A percentile compares a stretch with the other conserved stretches of the same genome.
Conservation (phyloP, 2,888 invertebrate genomes). For the Ashinkailepas kermadecensis region DNA sequence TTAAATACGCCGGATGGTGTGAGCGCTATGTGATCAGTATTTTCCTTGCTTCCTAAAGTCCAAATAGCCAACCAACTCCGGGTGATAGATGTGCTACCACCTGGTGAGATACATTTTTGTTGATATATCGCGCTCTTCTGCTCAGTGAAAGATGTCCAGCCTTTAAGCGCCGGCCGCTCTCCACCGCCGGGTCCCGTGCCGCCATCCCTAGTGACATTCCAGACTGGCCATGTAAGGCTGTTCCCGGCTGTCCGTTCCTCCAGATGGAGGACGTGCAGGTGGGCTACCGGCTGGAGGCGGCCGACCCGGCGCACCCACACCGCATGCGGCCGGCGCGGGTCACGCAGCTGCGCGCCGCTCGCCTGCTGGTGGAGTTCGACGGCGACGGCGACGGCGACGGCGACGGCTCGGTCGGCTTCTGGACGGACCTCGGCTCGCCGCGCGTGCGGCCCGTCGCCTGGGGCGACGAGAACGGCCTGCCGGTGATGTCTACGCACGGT, state of each 20-base stretch:
- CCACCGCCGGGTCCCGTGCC: too few species aligned
- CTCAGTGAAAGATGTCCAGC: too few species aligned
- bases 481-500: constrained; percentile 76
- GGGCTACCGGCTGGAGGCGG: constrained; percentile 34
- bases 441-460: constrained; percentile 90
- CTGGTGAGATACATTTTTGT: too few species aligned
- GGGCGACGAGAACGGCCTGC: constrained; percentile 72
- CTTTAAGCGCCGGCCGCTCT: too few species aligned
- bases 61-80: too few species aligned
- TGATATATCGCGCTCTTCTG: too few species aligned
- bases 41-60: too few species aligned
- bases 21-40: too few species aligned
- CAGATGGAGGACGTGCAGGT: constrained; percentile 22
- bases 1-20: too few species aligned
- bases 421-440: constrained; percentile 45
- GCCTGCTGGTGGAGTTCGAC: constrained; percentile 32
- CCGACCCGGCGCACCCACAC: constrained; percentile 32
- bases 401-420: constrained; percentile 28
- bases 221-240: too few species aligned
- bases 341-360: constrained; percentile 30
- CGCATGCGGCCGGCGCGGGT: constrained; percentile 32
- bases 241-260: background rate
- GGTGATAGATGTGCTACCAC: too few species aligned
- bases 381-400: constrained; percentile 30
- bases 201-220: too few species aligned